phyloP scores from a whole-genome alignment of 1,140 invertebrate genomes.

The Bombus turneri region DNA sequence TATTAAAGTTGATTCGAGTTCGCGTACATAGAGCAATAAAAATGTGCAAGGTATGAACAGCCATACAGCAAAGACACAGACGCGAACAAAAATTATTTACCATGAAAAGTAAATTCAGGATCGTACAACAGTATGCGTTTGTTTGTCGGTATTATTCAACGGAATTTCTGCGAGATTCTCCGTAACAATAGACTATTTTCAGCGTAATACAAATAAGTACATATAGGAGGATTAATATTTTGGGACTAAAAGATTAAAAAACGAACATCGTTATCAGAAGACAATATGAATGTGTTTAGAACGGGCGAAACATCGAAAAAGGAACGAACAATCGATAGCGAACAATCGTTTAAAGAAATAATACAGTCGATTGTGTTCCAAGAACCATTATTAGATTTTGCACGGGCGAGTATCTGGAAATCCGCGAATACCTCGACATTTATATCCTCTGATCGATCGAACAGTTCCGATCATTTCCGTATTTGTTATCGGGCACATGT shows the following conservation, averaged over 20 bases:
- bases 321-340: not conserved
- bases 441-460: conserved; percentile 30
- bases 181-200: not conserved
- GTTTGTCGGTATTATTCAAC: not conserved
- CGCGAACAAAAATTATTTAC: not conserved
- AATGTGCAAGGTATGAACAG: not conserved
- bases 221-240: not conserved
- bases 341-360: not conserved
- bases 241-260: not conserved
- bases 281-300: no score
- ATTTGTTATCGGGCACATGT: conserved; percentile 15
- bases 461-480: conserved; percentile 12
- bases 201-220: not conserved
- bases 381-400: not conserved
- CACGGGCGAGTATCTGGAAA: not conserved
- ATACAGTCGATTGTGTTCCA: not conserved
- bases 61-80: not conserved
- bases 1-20: not conserved
- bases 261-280: not conserved
- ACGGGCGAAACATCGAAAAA: not conserved
- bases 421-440: conserved; percentile 9
- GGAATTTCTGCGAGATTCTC: not conserved
- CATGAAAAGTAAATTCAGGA: not conserved
- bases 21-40: not conserved
- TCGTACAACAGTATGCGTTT: not conserved